Evolutionary conservation across 1,140 invertebrate species (phyloP), one percentile per base, ranked within the genome.

Genomic region (Penaeus vannamei): DNA sequence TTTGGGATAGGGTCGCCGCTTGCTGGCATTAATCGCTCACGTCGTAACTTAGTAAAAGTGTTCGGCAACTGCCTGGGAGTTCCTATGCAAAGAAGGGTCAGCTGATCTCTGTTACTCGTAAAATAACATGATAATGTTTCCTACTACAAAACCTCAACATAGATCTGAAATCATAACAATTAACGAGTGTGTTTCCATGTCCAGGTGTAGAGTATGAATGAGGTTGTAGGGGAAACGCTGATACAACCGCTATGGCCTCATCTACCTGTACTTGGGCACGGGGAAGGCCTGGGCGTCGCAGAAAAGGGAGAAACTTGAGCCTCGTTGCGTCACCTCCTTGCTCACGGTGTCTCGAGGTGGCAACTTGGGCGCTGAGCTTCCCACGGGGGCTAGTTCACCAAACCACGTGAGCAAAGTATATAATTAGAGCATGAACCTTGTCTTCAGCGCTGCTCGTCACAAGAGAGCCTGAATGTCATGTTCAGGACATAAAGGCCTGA

Each of bases 231-330:
- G 53, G 53, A 53, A 53, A 53, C 36, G 36, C 4, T 42, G 4
- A 42, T 42, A 42, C 36, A 42, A 42, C 22, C 42, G 14, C 72
- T 26, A 59, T 7, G 12, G 1, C 19, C 53, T 46, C 20, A 23
- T 46, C 90, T 95, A 95, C 95, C 95, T 95, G 94, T 94, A 94
- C 90, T 94, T 93, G 80, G 95, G 95, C 91, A 95, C 94, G 86
- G 96, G 96, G 92, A 94, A 96, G 89, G 94, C 95, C 93, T 96
- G 95, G 69, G 95, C 95, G 89, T 94, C 94, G 93, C 95, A 95
- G 81, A 95, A 92, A 64, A 95, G 93, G 85, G 94, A 95, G 91
- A 96, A 94, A 88, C 93, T 94, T 90, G 91, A 91, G 92, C 92
- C 87, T 62, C 79, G 76, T 62, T 64, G 88, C 81, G 89, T 91